phyloP scores from a whole-genome alignment of 2,888 invertebrate genomes.

The Stramonita haemastoma region DNA sequence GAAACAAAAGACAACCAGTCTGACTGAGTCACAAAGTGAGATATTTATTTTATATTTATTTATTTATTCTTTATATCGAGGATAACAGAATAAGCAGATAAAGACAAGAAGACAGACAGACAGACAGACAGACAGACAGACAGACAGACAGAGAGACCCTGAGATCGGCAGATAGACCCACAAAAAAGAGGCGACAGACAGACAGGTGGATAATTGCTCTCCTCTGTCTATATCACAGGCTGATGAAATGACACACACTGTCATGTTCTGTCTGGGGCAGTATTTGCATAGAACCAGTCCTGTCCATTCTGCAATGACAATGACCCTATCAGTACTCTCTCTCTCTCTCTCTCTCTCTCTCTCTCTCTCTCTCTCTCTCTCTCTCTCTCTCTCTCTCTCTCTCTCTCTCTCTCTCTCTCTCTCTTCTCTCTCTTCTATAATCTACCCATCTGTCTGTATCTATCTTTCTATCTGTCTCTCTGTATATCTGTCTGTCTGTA shows the following conservation, averaged over 20 bases:
- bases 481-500: neutral
- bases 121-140: no score
- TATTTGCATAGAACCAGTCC: neutral
- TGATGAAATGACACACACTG: neutral
- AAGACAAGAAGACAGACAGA: no score
- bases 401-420: constrained; percentile 16
- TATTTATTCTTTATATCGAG: no score
- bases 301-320: neutral
- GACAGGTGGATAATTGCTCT: no score
- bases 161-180: no score
- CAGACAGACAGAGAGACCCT: no score
- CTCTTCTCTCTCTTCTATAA: neutral
- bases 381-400: neutral
- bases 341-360: neutral
- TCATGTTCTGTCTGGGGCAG: neutral
- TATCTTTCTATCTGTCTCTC: neutral
- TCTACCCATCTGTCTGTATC: neutral
- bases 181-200: no score
- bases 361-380: neutral
- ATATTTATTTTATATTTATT: no score
- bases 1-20: no score
- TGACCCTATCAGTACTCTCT: neutral
- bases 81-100: no score
- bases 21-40: no score
- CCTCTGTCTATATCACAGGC: no score